Base-by-base conservation (phyloP, 1,140 invertebrate species). In the Heliconius congener region DNA sequence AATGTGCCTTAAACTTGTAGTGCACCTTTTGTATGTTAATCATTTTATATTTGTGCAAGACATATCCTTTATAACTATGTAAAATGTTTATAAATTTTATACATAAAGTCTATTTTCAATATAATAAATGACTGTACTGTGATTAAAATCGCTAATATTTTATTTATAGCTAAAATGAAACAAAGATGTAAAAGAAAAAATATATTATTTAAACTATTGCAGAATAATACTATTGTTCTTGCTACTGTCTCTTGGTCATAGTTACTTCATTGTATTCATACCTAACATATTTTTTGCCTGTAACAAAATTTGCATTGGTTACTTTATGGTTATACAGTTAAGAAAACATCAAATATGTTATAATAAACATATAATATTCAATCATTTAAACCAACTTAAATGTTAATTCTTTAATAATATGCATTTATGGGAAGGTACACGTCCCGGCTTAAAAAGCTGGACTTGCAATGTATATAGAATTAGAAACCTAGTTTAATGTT, bases 221-320 rank as follows among this genome's bases (percentile, higher is more conserved):
- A 66, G 23, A 66, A 27, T 66, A 66, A 66, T 66, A 66, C 60
- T 66, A 66, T 27, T 66, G 3, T 66, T 27, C 27, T 30, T 30
- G 9, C 23, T 66, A 66, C 27, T 66, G 60, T 16, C 60, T 66
- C 3, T 66, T 66, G 9, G 23, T 27, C 11, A 13, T 79, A 70
- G 80, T 89, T 85, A 93, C 81, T 94, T 94, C 77, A 94, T 79
- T 77, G 89, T 88, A 77, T 94, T 94, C 71, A 93, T 88, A 74
- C 93, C 93, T 74, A 94, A 81, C 76, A 94, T 93, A 77, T 94
- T 94, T 83, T 94, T 94, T 46, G 93, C 93, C 93, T 94, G 90
- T 78, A 94, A 94, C 60, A 80, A 78, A 84, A 87, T 78, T 78
- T 66, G 11, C 11, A 30, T 66, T 66, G 19, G 11, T 66, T 30